Percentiles rank a stretch among this genome's conserved stretches.
These are phyloP conservation scores for Magallana nippona DNA, from an alignment of 2,888 invertebrate genomes.

Conservation along the genomic window DNA sequence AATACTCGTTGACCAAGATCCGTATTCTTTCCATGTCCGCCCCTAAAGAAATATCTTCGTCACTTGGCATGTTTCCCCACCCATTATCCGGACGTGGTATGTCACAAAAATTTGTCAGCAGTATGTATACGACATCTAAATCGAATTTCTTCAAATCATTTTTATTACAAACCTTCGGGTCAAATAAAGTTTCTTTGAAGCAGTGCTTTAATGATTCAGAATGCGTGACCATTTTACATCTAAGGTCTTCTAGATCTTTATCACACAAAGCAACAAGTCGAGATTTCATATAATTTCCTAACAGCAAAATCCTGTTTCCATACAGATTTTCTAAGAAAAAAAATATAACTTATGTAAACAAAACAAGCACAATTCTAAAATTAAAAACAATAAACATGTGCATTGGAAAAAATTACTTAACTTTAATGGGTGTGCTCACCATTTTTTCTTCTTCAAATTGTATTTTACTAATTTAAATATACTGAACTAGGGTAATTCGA, in stretches of 20 bases:
- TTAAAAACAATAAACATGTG: too few species aligned
- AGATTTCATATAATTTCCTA: background rate
- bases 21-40: background rate
- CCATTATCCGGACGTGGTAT: background rate
- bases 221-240: background rate
- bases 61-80: background rate
- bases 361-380: too few species aligned
- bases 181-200: background rate
- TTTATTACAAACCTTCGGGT: background rate
- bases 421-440: too few species aligned
- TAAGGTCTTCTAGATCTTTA: background rate
- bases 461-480: too few species aligned
- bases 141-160: background rate
- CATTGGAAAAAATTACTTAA: too few species aligned
- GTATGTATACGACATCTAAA: background rate
- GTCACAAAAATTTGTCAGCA: conserved; percentile 17
- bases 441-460: too few species aligned
- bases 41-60: background rate
- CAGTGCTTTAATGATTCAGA: background rate
- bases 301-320: background rate
- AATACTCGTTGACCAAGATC: background rate
- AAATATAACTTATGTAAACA: too few species aligned
- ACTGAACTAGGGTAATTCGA: too few species aligned
- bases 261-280: background rate
- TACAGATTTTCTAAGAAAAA: too few species aligned